Evolutionary conservation across 2,113 vertebrate species (phyloP).

Genomic region (Pomatostomus ruficeps): DNA sequence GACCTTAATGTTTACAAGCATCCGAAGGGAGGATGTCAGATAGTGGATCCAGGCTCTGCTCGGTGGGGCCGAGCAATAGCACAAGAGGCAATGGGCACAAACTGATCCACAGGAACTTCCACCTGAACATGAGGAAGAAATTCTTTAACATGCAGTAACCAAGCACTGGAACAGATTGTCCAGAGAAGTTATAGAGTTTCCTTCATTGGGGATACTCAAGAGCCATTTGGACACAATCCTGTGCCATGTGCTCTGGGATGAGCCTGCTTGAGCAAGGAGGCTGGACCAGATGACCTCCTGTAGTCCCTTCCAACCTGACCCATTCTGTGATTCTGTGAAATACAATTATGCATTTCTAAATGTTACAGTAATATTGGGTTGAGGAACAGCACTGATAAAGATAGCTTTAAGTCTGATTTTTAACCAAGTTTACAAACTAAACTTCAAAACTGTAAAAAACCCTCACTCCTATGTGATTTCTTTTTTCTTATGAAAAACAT

Average conservation of each 20-base stretch:
- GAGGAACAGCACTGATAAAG: neutral
- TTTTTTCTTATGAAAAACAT: neutral
- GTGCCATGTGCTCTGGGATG: neutral
- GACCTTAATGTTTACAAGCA: neutral
- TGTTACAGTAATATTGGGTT: neutral
- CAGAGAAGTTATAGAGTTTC: neutral
- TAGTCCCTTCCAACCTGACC: neutral
- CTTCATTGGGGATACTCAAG: neutral
- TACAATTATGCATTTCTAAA: accelerated
- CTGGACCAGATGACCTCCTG: neutral
- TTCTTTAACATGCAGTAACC: neutral
- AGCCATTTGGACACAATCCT: neutral
- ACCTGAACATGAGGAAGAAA: neutral
- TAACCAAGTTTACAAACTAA: neutral
- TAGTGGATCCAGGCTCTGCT: neutral
- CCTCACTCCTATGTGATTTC: accelerated
- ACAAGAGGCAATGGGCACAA: accelerated
- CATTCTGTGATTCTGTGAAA: neutral
- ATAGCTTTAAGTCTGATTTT: neutral
- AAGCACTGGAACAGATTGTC: neutral
- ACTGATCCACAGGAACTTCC: neutral
- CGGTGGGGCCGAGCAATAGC: accelerated
- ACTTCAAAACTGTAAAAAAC: neutral
- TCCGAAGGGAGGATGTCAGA: neutral
- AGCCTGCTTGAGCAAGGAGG: neutral